Conservation (phyloP, 2,888 invertebrate species). For the Acleris sparsana region DNA sequence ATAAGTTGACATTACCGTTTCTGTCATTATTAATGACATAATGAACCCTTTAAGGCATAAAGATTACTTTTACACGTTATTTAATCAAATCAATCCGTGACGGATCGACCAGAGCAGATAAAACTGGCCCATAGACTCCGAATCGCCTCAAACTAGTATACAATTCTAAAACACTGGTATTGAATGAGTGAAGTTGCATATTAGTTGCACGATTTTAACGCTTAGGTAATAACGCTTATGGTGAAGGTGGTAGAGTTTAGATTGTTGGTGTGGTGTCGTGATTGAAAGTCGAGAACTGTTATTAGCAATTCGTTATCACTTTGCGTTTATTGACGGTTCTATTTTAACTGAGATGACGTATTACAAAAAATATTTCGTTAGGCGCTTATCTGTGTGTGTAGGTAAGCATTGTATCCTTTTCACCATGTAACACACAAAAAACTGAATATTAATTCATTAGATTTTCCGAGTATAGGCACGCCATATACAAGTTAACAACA, state of each 20-base stretch:
- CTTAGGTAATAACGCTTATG: neutral
- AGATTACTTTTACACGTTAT: conserved; percentile 24
- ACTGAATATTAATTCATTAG: no score
- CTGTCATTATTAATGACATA: neutral
- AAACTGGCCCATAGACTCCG: no score
- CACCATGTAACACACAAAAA: no score
- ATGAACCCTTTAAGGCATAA: conserved; percentile 1
- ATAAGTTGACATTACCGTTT: neutral
- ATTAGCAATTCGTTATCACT: conserved; percentile 44
- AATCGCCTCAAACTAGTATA: no score
- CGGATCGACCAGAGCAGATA: conserved; percentile 43
- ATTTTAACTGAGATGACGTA: conserved; percentile 14
- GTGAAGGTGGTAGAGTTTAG: conserved; percentile 7
- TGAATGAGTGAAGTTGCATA: conserved; percentile 39
- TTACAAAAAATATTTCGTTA: neutral
- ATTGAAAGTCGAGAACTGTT: conserved; percentile 42
- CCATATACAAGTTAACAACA: no score
- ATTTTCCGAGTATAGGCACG: no score
- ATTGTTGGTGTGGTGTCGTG: conserved; percentile 39
- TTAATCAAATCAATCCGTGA: conserved; percentile 52
- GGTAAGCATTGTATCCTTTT: no score
- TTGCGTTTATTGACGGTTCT: conserved; percentile 39
- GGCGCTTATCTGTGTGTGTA: no score
- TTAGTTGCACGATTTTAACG: conserved; percentile 10
- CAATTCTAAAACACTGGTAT: no score